These are phyloP conservation scores for Panonychus citri DNA, from an alignment of 1,140 invertebrate species.

Conservation along the genomic window DNA sequence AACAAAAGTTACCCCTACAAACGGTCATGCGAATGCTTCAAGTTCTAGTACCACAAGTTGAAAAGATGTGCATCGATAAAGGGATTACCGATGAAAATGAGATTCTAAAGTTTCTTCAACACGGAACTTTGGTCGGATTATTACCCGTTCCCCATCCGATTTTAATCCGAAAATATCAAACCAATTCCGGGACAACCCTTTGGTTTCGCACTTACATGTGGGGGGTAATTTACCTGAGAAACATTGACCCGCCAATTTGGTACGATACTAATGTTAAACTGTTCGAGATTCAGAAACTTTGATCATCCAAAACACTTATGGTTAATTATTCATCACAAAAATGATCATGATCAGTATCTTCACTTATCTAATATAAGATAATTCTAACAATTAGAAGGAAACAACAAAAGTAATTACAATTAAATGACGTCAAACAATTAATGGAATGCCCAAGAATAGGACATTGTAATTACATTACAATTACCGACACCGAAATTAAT, in stretches of 20 bases:
- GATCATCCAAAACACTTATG: neutral
- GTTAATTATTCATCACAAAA: too few relatives aligned
- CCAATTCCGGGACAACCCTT: constrained; percentile 87
- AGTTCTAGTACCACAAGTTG: constrained; percentile 90
- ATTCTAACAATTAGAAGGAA: too few relatives aligned
- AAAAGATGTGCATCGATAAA: constrained; percentile 99
- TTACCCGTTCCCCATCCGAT: constrained; percentile 97
- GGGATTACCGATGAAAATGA: constrained; percentile 90
- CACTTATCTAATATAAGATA: too few relatives aligned
- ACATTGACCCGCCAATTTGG: constrained; percentile 96
- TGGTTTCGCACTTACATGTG: constrained; percentile 99
- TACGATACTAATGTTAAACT: constrained; percentile 96
- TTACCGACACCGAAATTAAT: too few relatives aligned
- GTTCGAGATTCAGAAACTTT: constrained; percentile 64
- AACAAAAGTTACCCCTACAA: constrained; percentile 83
- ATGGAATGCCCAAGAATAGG: too few relatives aligned
- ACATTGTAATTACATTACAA: too few relatives aligned
- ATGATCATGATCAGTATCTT: too few relatives aligned
- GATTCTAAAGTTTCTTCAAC: constrained; percentile 94
- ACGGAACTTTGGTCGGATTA: constrained; percentile 89
- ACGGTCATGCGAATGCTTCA: constrained; percentile 96
- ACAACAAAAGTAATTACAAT: too few relatives aligned
- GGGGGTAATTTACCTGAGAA: constrained; percentile 94
- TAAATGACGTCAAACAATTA: too few relatives aligned
- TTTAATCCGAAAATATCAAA: constrained; percentile 81